Evolutionary conservation across 2,888 invertebrate species (phyloP), one percentile per base, ranked within the genome.

Genomic region (Sinhomidia bicolor): DNA sequence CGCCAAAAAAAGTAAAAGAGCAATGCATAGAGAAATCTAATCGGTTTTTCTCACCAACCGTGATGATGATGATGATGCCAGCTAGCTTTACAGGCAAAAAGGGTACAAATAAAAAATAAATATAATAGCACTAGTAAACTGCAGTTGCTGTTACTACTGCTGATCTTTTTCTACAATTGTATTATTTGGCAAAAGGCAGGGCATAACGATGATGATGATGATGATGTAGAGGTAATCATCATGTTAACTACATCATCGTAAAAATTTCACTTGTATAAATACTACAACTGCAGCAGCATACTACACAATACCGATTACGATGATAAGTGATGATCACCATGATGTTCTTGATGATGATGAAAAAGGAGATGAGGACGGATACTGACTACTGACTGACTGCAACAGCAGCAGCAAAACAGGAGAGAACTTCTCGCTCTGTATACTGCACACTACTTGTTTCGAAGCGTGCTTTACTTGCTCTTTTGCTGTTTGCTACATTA

Each of bases 261-360:
- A 84, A 82, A 84, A 57, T 84, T 84, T 84, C 83, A 84, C 83
- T 84, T 57, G 74, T 23, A 26, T 57, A 57, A 84, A 74, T 41
- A 83, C n/a, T 57, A 29, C 44, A 17, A n/a, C 57, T 12, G 14
- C 10, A 47, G 47, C 10, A 47, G 14, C 17, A 0, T 65, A 26
- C 74, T 26, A 47, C 26, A 74, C 47, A 47, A 71, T 74, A 47
- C 74, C 74, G 74, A 74, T 74, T 74, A 74, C 47, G 44, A 74
- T 74, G 51, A 74, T 47, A 26, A 29, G 14, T 74, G 74, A 71
- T 71, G 71, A 44, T 23, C 10, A 62, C n/a, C n/a, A n/a, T n/a
- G n/a, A n/a, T n/a, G n/a, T n/a, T n/a, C n/a, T n/a, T 20, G 62
- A 26, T 62, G 51, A 51, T 51, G 51, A 7, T 51, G 51, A 51